Evolutionary conservation across 1,140 invertebrate genomes (phyloP).

Genomic region (Rhyzopertha dominica): DNA sequence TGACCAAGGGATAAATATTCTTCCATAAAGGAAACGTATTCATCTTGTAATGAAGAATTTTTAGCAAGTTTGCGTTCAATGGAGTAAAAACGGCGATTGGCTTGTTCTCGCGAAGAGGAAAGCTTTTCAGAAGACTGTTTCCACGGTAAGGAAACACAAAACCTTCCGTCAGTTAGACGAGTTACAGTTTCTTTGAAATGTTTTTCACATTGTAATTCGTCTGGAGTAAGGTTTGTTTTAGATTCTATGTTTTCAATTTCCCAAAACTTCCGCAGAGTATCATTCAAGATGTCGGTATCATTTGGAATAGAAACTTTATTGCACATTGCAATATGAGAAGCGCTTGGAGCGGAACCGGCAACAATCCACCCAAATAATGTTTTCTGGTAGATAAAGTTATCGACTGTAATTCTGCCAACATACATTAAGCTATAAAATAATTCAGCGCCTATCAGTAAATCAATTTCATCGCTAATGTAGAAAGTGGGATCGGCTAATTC

Average conservation of each 20-base stretch:
- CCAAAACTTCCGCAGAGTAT: conserved; percentile 9
- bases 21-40: no score
- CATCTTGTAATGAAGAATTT: no score
- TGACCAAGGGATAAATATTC: no score
- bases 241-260: conserved; percentile 7
- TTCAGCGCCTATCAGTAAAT: conserved; percentile 17
- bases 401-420: conserved; percentile 3
- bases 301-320: no score
- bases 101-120: no score
- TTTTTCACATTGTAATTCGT: not conserved
- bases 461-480: conserved; percentile 7
- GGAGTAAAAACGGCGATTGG: no score
- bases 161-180: not conserved
- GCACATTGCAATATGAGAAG: no score
- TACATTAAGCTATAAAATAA: conserved; percentile 8
- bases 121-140: no score
- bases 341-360: no score
- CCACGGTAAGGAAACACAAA: not conserved
- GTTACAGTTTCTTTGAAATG: not conserved
- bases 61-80: no score
- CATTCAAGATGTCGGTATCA: no score
- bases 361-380: conserved; percentile 17
- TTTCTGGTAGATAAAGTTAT: conserved; percentile 24
- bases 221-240: not conserved
- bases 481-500: conserved; percentile 18